These are phyloP conservation scores for Apamea monoglypha DNA, from an alignment of 2,888 invertebrate genomes.

Conservation along the genomic window DNA sequence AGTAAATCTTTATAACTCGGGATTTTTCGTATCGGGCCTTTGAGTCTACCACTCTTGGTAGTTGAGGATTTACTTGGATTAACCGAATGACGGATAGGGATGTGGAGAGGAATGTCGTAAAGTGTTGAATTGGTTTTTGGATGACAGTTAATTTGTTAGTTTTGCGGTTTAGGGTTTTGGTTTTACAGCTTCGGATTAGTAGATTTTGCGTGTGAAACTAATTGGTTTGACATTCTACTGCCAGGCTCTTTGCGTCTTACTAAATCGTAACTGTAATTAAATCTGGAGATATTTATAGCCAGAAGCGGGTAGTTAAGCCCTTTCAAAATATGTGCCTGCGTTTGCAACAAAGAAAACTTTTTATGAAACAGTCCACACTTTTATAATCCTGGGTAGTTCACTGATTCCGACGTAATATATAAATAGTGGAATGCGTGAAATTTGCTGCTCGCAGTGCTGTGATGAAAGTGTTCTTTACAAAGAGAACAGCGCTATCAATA, in stretches of 20 bases:
- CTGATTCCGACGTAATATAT: constrained; percentile 61
- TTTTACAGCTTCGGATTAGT: constrained; percentile 19
- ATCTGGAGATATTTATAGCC: neutral
- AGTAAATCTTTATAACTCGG: constrained; percentile 84
- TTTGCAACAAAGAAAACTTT: neutral
- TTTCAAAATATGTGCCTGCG: neutral
- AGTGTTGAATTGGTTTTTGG: constrained; percentile 44
- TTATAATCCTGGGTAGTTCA: constrained; percentile 35
- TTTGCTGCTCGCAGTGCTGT: constrained; percentile 50
- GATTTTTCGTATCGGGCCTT: constrained; percentile 82
- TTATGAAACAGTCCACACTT: constrained; percentile 27
- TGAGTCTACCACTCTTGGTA: constrained; percentile 79
- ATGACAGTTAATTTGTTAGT: constrained; percentile 33
- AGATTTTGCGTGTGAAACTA: neutral
- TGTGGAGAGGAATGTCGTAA: constrained; percentile 42
- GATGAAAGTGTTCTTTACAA: constrained; percentile 53
- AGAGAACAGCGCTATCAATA: constrained; percentile 51
- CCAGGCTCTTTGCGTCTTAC: neutral
- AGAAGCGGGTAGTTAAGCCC: too few species aligned
- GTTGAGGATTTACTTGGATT: constrained; percentile 78
- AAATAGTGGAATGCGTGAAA: constrained; percentile 69
- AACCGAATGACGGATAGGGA: constrained; percentile 73
- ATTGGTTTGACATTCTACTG: constrained; percentile 1
- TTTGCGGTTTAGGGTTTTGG: neutral
- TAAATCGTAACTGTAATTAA: neutral